These are phyloP conservation scores for Rhyacophila evoluta DNA, from an alignment of 2,888 invertebrate species.

Conservation along the genomic window DNA sequence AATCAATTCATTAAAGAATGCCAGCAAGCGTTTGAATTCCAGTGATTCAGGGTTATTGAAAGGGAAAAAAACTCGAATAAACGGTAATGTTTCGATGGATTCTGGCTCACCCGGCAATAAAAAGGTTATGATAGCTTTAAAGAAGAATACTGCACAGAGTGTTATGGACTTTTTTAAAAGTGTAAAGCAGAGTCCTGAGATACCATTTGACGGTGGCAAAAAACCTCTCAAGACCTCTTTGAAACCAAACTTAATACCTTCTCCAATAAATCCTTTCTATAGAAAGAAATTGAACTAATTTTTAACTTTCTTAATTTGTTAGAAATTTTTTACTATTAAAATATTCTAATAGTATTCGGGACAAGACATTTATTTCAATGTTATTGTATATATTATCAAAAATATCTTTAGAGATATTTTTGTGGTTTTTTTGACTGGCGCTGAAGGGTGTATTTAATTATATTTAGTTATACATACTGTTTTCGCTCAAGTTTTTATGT, in stretches of 20 bases:
- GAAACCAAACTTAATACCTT: constrained; percentile 75
- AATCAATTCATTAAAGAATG: neutral
- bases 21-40: constrained; percentile 32
- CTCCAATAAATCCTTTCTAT: constrained; percentile 84
- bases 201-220: constrained; percentile 80
- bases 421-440: neutral
- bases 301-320: too few species aligned
- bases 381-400: neutral
- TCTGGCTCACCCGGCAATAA: constrained; percentile 63
- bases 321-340: too few species aligned
- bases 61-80: constrained; percentile 34
- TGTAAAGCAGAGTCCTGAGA: constrained; percentile 77
- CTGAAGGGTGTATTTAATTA: neutral
- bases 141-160: constrained; percentile 78
- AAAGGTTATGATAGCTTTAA: constrained; percentile 79
- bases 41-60: constrained; percentile 41
- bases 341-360: neutral
- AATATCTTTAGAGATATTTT: neutral
- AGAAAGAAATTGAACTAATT: constrained; percentile 65
- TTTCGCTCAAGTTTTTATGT: neutral
- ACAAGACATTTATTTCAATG: neutral
- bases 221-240: constrained; percentile 80
- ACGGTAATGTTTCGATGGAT: constrained; percentile 25
- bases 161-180: constrained; percentile 80
- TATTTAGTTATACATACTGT: neutral